These are phyloP conservation scores for Alitta virens DNA, from an alignment of 2,888 invertebrate genomes.

Conservation along the genomic window DNA sequence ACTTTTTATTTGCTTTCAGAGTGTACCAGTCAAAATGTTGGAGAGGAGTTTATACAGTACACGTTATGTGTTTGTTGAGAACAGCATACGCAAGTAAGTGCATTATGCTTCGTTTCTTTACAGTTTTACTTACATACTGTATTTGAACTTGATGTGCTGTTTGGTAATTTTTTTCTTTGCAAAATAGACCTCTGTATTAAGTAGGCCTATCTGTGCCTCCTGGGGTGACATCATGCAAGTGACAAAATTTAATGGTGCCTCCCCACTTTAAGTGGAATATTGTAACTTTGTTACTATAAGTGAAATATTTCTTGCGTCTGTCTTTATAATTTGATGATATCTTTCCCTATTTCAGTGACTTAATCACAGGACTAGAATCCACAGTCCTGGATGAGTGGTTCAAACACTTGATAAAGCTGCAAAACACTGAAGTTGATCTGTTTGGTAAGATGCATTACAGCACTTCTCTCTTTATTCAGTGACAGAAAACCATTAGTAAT, in stretches of 20 bases:
- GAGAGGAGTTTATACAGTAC: slow-evolving; percentile 25
- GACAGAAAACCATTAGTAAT: neutral
- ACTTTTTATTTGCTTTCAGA: slow-evolving; percentile 8
- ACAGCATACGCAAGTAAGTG: slow-evolving; percentile 19
- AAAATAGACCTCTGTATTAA: too few species aligned
- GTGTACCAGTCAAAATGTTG: slow-evolving; percentile 19
- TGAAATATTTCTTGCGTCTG: neutral
- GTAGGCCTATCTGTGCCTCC: too few species aligned
- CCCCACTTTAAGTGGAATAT: too few species aligned
- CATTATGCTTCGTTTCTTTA: too few species aligned
- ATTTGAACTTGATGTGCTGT: too few species aligned
- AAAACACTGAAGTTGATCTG: slow-evolving; percentile 17
- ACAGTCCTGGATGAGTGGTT: slow-evolving; percentile 20
- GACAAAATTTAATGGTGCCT: too few species aligned
- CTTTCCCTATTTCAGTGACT: slow-evolving; percentile 10
- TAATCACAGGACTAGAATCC: slow-evolving; percentile 21
- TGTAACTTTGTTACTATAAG: too few species aligned
- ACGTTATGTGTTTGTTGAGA: slow-evolving; percentile 22
- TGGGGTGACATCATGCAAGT: too few species aligned
- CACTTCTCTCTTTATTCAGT: neutral
- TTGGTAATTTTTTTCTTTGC: too few species aligned
- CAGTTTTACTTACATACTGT: too few species aligned
- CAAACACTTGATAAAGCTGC: slow-evolving; percentile 11
- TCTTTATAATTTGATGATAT: neutral
- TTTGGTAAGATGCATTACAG: slow-evolving; percentile 15